Evolutionary conservation across 2,797 vertebrate genomes (phyloP), one percentile per base, ranked within the genome.

Genomic region (Limnodromus scolopaceus): DNA sequence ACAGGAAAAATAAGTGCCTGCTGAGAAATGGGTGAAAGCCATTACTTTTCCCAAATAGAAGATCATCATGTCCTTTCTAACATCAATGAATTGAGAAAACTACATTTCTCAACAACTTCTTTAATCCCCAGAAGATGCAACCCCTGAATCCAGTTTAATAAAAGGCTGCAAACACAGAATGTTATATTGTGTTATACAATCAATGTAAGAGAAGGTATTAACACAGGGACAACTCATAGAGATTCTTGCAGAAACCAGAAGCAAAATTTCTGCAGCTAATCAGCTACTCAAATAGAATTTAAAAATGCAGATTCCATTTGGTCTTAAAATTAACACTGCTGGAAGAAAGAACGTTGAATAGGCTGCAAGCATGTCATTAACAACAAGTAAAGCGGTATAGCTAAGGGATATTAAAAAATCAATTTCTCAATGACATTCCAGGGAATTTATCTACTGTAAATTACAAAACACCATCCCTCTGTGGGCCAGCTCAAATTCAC

Each of bases 161-260:
- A 96, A 88, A 94, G 30, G 63, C n/a, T 61, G 61, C 93, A 94
- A 96, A 89, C 64, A 80, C 14, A 68, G 53, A 87, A 90, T 81
- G 46, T 71, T 74, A 84, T 81, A 85, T 23, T 89, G 28, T 1
- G 0, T 84, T 94, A 90, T 53, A 45, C 36, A 83, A 43, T 79
- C 58, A 69, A 2, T 53, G 36, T 86, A 65, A 82, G 60, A 38
- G 46, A 81, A 84, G 61, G 7, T 34, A 84, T 96, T 95, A 93
- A 77, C 39, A 24, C 24, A 83, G 22, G 65, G 70, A 87, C 17
- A 94, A 20, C n/a, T 92, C 14, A 53, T 1, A 54, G 24, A 86
- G 20, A 78, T 81, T 74, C 57, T 89, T 88, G 46, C 28, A 77
- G 65, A 94, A 94, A 86, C 36, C 1, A 0, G 92, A 95, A 93